Evolutionary conservation across 2,113 vertebrate species (phyloP).

Genomic region (Isichthys henryi): DNA sequence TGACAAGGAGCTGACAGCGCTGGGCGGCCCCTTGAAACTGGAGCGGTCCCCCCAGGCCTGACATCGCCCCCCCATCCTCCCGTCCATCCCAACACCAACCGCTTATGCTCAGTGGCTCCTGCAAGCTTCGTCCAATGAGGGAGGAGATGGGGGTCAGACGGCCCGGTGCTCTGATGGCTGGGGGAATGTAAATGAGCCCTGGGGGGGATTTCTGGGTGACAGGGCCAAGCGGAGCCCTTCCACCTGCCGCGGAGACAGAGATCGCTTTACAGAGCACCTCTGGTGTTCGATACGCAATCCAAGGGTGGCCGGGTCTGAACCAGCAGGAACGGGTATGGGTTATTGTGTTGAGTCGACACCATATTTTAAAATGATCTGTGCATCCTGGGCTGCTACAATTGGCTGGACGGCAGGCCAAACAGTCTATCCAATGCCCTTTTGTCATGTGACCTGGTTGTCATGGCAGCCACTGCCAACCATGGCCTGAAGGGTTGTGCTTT

Average conservation of each 20-base stretch:
- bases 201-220: not conserved
- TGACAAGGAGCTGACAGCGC: conserved; percentile 1
- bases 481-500: conserved; percentile 7
- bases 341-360: not conserved
- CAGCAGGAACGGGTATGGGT: not conserved
- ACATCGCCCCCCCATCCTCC: not conserved
- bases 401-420: no score
- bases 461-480: conserved; percentile 18
- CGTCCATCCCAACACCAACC: not conserved
- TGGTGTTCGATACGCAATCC: not conserved
- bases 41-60: not conserved
- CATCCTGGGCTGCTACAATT: not conserved
- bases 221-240: not conserved
- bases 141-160: not conserved
- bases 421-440: not conserved
- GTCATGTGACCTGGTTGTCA: conserved; percentile 25
- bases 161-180: not conserved
- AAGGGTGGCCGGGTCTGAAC: not conserved
- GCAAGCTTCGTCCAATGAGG: not conserved
- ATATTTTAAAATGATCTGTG: not conserved
- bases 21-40: conserved; percentile 2
- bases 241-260: not conserved
- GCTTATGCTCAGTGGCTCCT: conserved; percentile 1
- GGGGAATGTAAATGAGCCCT: conserved; percentile 13
- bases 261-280: not conserved